Evolutionary conservation across 2,888 invertebrate genomes (phyloP).

Genomic region (Cataglyphis altisquamis): DNA sequence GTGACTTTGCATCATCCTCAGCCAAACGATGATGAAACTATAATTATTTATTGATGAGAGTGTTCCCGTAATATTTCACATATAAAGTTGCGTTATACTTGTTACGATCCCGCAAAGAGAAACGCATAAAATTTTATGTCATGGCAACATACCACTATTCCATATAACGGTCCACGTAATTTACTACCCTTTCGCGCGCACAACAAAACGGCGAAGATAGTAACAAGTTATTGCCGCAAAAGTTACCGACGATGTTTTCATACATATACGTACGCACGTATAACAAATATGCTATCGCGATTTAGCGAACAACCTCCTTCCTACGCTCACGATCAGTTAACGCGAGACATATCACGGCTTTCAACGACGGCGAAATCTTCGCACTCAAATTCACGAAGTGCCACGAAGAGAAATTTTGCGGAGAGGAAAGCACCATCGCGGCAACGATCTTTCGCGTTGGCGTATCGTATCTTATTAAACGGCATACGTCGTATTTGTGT

Average conservation of each 20-base stretch:
- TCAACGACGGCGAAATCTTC: conserved; percentile 4
- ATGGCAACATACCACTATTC: conserved; percentile 8
- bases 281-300: conserved; percentile 42
- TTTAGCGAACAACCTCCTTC: conserved; percentile 18
- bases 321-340: conserved; percentile 30
- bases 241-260: conserved; percentile 30
- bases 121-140: conserved; percentile 33
- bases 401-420: neutral
- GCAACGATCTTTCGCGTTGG: conserved; percentile 1
- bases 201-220: conserved; percentile 23
- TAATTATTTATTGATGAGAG: neutral
- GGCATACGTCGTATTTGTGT: neutral
- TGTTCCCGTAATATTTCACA: neutral
- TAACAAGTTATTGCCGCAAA: conserved; percentile 7
- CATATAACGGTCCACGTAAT: conserved; percentile 35
- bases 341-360: conserved; percentile 28
- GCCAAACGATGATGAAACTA: neutral
- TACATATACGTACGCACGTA: neutral
- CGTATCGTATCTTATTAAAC: conserved; percentile 27
- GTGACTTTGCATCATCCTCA: neutral
- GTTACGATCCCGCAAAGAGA: neutral
- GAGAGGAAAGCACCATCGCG: neutral
- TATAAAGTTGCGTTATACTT: neutral
- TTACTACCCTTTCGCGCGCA: conserved; percentile 24
- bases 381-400: conserved; percentile 10